Conservation (phyloP, 2,888 invertebrate genomes). For the Smittia aterrima region DNA sequence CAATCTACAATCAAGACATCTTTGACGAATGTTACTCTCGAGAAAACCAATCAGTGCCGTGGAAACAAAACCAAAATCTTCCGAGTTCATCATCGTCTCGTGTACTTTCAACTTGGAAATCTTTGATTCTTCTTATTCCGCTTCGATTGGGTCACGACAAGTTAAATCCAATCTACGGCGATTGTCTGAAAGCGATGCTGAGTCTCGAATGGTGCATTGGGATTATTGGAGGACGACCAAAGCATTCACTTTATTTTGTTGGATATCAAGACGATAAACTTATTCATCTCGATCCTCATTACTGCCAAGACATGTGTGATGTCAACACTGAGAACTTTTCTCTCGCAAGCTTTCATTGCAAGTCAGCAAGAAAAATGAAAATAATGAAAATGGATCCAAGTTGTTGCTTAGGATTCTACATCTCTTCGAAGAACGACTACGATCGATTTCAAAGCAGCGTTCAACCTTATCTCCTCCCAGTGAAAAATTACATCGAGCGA, state of each 20-base stretch:
- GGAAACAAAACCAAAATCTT: constrained; percentile 45
- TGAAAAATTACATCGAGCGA: constrained; percentile 47
- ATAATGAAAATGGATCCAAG: constrained; percentile 88
- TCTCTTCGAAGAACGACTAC: constrained; percentile 72
- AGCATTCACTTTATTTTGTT: constrained; percentile 89
- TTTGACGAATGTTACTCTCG: constrained; percentile 62
- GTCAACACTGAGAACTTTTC: constrained; percentile 77
- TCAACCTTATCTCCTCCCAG: constrained; percentile 62
- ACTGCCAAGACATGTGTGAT: constrained; percentile 88
- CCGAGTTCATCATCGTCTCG: constrained; percentile 46
- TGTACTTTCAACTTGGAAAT: constrained; percentile 64
- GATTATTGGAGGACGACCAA: constrained; percentile 88
- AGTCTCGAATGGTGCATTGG: constrained; percentile 83
- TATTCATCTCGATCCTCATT: constrained; percentile 92
- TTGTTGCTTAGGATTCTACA: constrained; percentile 88
- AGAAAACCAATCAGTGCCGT: constrained; percentile 52
- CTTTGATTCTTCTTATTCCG: constrained; percentile 79
- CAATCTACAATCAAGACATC: constrained; percentile 78
- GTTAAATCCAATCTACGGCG: constrained; percentile 79
- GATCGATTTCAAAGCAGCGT: constrained; percentile 70
- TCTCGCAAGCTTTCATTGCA: constrained; percentile 78
- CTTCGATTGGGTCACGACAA: constrained; percentile 83
- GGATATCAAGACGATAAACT: constrained; percentile 91
- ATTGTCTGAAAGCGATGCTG: constrained; percentile 76
- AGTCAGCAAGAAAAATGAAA: constrained; percentile 80